Evolutionary conservation across 2,113 vertebrate genomes (phyloP).

Genomic region (Equus przewalskii): DNA sequence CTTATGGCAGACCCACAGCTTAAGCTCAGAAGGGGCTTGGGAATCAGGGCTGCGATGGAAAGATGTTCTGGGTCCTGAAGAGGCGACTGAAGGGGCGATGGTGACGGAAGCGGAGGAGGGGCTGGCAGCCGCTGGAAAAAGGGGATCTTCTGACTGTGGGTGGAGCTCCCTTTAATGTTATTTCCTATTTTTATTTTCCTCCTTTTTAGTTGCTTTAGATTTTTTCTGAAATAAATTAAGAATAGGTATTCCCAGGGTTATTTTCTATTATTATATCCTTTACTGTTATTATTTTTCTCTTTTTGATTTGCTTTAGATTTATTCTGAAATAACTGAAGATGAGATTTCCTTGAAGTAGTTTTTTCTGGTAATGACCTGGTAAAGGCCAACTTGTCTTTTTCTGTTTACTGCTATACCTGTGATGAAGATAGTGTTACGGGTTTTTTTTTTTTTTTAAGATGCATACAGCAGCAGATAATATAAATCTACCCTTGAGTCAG

Average conservation of each 20-base stretch:
- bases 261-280: not conserved
- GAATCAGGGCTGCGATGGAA: not conserved
- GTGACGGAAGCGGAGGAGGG: not conserved
- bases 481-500: not conserved
- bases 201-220: not conserved
- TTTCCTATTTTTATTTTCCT: not conserved
- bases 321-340: constrained; percentile 45
- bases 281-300: not conserved
- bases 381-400: constrained; percentile 4
- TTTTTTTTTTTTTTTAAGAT: not conserved
- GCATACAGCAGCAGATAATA: not conserved
- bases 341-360: not conserved
- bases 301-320: constrained; percentile 58
- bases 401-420: not conserved
- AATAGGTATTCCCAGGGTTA: not conserved
- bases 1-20: not conserved
- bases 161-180: not conserved
- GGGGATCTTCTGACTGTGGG: not conserved
- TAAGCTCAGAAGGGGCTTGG: not conserved
- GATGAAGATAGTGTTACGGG: not conserved
- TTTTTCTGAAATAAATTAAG: constrained; percentile 54
- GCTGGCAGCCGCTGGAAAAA: not conserved
- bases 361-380: not conserved
- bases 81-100: too few species aligned
- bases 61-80: not conserved